Evolutionary conservation across 2,113 vertebrate genomes (phyloP).

Genomic region (Paramormyrops kingsleyae): DNA sequence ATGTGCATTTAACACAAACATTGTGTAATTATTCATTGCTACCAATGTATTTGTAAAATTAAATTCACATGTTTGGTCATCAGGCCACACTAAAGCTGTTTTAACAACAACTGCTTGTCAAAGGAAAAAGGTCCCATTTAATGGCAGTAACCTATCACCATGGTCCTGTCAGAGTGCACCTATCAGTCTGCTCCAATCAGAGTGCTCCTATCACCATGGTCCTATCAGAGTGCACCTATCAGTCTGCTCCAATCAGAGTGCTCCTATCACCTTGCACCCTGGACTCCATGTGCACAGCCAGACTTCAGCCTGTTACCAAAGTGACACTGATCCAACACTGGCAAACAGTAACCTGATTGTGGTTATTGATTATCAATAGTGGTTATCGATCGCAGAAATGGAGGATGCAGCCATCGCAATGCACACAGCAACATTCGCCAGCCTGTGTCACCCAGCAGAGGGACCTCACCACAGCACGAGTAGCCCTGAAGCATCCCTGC

Average conservation of each 20-base stretch:
- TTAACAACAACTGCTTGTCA: background rate
- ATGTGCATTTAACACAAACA: background rate
- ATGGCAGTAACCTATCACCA: background rate
- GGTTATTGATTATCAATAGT: background rate
- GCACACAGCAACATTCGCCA: background rate
- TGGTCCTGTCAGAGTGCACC: background rate
- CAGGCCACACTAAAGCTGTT: background rate
- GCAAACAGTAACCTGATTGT: conserved; percentile 1
- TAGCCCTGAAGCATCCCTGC: background rate
- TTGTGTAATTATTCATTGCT: background rate
- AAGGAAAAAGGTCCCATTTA: background rate
- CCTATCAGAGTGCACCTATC: background rate
- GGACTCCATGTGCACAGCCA: background rate
- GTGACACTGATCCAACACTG: background rate
- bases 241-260: background rate
- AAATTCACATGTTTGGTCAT: background rate
- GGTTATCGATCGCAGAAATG: background rate
- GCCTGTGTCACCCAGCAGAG: background rate
- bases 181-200: background rate
- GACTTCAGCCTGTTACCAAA: background rate
- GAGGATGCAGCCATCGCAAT: background rate
- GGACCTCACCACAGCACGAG: background rate
- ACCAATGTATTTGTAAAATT: background rate
- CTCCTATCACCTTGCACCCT: background rate
- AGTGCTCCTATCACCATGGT: background rate